phyloP scores from a whole-genome alignment of 2,797 vertebrate species.

The Simalia tracyae region DNA sequence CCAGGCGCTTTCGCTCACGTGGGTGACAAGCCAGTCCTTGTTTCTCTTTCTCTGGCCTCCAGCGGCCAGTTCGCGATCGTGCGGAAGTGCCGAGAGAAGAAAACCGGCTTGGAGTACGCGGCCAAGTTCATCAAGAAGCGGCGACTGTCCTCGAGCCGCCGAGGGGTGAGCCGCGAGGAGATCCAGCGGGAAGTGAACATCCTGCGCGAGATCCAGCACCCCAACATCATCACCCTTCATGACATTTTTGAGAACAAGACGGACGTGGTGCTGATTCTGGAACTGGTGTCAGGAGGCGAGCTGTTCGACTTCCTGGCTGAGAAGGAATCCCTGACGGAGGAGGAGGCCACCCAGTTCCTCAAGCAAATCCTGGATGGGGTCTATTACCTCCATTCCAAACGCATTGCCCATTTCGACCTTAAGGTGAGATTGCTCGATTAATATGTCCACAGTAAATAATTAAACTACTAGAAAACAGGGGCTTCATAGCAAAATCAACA shows the following conservation, averaged over 20 bases:
- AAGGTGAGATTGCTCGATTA: conserved; percentile 80
- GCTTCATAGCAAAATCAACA: background rate
- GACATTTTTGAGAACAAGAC: conserved; percentile 99
- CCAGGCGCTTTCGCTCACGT: no score
- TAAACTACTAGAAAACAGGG: background rate
- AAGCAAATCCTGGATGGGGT: conserved; percentile 98
- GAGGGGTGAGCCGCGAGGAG: conserved; percentile 96
- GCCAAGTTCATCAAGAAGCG: conserved; percentile 99
- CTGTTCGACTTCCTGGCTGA: conserved; percentile 97
- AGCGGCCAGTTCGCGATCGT: conserved; percentile 98
- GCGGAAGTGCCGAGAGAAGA: conserved; percentile 90
- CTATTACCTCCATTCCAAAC: conserved; percentile 93
- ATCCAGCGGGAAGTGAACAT: conserved; percentile 97
- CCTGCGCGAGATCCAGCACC: conserved; percentile 94
- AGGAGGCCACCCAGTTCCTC: conserved; percentile 97
- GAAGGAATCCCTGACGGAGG: conserved; percentile 95
- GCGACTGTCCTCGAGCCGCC: conserved; percentile 90
- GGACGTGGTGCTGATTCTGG: conserved; percentile 96
- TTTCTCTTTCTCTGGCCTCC: accelerated
- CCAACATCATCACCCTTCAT: conserved; percentile 97
- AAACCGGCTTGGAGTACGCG: conserved; percentile 82
- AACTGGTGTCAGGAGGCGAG: conserved; percentile 95
- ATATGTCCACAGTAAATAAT: background rate
- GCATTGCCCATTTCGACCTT: conserved; percentile 95
- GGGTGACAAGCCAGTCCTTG: background rate